These are phyloP conservation scores for Plutella xylostella DNA, from an alignment of 2,888 invertebrate genomes.

Conservation along the genomic window DNA sequence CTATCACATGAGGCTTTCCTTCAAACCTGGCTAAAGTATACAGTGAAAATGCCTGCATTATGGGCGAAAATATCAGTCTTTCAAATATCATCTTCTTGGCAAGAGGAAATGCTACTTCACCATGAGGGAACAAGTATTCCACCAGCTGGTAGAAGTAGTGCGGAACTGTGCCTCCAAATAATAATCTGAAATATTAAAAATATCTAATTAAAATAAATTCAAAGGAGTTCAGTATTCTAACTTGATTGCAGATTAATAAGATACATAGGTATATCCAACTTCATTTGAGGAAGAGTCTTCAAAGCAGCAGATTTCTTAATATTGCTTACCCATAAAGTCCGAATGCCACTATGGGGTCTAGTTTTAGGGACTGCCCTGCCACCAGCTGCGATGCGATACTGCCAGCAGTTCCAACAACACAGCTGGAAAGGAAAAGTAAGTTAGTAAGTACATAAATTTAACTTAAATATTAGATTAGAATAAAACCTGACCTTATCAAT, in stretches of 20 bases:
- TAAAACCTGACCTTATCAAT: background rate
- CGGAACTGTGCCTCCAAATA: slow-evolving; percentile 85
- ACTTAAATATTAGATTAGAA: background rate
- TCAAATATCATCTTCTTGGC: slow-evolving; percentile 77
- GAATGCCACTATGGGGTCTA: slow-evolving; percentile 78
- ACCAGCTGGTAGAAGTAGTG: slow-evolving; percentile 80
- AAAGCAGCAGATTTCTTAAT: too few relatives aligned
- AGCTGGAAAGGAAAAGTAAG: slow-evolving; percentile 59
- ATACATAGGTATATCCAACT: too few relatives aligned
- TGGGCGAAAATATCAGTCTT: slow-evolving; percentile 76
- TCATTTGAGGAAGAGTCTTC: too few relatives aligned
- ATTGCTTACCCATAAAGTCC: slow-evolving; percentile 79
- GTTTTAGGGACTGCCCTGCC: slow-evolving; percentile 72
- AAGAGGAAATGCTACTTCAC: slow-evolving; percentile 63
- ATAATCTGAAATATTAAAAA: slow-evolving; percentile 59
- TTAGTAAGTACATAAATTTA: background rate
- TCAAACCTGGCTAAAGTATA: slow-evolving; percentile 82
- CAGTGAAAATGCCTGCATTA: slow-evolving; percentile 79
- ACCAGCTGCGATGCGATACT: slow-evolving; percentile 80
- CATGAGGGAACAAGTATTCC: slow-evolving; percentile 71
- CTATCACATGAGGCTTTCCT: slow-evolving; percentile 76
- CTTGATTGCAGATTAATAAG: background rate
- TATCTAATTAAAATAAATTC: too few relatives aligned
- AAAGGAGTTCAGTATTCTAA: too few relatives aligned
- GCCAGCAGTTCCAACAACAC: slow-evolving; percentile 77